Percentiles rank a stretch among this genome's conserved stretches.
These are phyloP conservation scores for Lagria hirta DNA, from an alignment of 2,888 invertebrate genomes.

Conservation along the genomic window DNA sequence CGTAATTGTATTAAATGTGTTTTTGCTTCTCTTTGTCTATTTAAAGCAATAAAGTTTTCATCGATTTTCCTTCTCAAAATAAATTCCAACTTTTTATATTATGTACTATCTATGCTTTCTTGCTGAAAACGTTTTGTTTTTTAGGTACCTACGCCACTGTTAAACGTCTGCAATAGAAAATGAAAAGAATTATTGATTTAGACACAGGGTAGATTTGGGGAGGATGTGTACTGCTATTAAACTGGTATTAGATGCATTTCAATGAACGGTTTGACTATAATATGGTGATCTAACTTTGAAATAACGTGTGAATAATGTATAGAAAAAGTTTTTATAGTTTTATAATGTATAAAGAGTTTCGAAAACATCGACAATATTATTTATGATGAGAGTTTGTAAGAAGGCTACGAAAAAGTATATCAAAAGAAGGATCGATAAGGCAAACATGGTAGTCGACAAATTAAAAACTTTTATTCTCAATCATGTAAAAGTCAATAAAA, in stretches of 20 bases:
- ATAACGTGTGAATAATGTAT: constrained; percentile 33
- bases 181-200: too few species aligned
- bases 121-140: too few species aligned
- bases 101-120: too few species aligned
- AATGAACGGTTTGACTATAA: constrained; percentile 21
- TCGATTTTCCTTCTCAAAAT: too few species aligned
- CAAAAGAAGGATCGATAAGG: constrained; percentile 16
- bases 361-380: constrained; percentile 36
- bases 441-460: constrained; percentile 17
- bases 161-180: too few species aligned
- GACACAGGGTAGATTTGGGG: too few species aligned
- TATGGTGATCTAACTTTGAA: constrained; percentile 32
- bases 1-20: too few species aligned
- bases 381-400: constrained; percentile 32
- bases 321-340: too few species aligned
- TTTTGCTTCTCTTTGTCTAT: too few species aligned
- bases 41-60: too few species aligned
- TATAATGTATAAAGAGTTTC: constrained; percentile 34
- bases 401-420: constrained; percentile 15
- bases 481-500: constrained; percentile 11
- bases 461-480: constrained; percentile 21
- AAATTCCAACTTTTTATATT: too few species aligned
- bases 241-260: constrained; percentile 20
- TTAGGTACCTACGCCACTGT: too few species aligned
- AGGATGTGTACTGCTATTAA: constrained; percentile 9